A percentile compares a stretch with the other conserved stretches of the same genome.
phyloP scores from a whole-genome alignment of 2,888 invertebrate species.

The Napeogenes inachia region DNA sequence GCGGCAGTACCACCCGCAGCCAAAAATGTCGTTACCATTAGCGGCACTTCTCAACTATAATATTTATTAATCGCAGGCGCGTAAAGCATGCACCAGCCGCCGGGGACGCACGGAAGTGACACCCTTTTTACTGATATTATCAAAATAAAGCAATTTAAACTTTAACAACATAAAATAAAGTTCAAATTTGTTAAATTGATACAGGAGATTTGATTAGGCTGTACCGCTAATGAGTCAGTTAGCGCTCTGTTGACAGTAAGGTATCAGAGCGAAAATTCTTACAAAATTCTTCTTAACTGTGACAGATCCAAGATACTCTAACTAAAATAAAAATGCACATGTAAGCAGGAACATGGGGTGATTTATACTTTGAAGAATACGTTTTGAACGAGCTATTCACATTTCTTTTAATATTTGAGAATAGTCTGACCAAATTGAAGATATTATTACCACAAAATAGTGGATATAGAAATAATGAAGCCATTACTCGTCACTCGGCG shows the following conservation, averaged over 20 bases:
- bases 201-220: conserved; percentile 11
- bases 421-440: no score
- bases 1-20: conserved; percentile 4
- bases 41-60: conserved; percentile 30
- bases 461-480: conserved; percentile 1
- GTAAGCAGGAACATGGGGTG: no score
- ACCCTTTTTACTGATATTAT: neutral
- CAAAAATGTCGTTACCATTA: conserved; percentile 17
- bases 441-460: neutral
- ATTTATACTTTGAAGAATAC: no score
- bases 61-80: conserved; percentile 35
- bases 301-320: neutral
- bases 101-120: conserved; percentile 12
- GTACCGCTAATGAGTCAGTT: conserved; percentile 36
- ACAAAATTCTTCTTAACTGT: conserved; percentile 17
- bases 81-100: conserved; percentile 28
- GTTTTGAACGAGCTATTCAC: no score
- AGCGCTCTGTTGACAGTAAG: conserved; percentile 31
- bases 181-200: conserved; percentile 7
- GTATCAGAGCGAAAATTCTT: conserved; percentile 32
- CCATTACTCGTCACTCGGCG: neutral
- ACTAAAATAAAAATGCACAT: no score
- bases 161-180: neutral
- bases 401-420: no score
- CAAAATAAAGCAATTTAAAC: neutral